phyloP scores from a whole-genome alignment of 2,113 vertebrate genomes.

The Opisthocomus hoazin region DNA sequence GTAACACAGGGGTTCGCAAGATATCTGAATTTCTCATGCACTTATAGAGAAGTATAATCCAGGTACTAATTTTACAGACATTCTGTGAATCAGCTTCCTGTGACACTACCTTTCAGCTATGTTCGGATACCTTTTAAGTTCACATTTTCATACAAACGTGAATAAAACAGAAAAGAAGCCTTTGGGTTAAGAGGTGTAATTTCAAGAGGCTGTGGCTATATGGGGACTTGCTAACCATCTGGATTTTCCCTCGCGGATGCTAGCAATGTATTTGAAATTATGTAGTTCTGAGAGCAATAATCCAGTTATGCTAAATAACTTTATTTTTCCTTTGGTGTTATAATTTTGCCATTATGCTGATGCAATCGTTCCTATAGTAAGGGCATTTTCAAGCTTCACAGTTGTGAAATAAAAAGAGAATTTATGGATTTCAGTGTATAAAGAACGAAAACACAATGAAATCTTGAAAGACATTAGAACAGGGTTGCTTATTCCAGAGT shows the following conservation, averaged over 20 bases:
- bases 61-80: not conserved
- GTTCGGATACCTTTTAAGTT: not conserved
- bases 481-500: not conserved
- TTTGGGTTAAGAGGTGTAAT: not conserved
- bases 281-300: not conserved
- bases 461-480: not conserved
- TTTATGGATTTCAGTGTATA: not conserved
- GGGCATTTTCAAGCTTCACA: not conserved
- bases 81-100: not conserved
- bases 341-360: not conserved
- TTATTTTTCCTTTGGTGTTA: not conserved
- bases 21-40: not conserved
- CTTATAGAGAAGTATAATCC: not conserved
- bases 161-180: not conserved
- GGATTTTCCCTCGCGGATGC: not conserved
- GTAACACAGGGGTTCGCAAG: accelerated
- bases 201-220: not conserved
- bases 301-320: not conserved
- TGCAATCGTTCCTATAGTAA: not conserved
- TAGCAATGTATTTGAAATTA: not conserved
- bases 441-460: not conserved
- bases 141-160: not conserved
- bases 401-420: not conserved
- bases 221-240: not conserved
- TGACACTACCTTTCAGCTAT: not conserved